These are phyloP conservation scores for Brassicogethes aeneus DNA, from an alignment of 2,888 invertebrate genomes.

Conservation along the genomic window DNA sequence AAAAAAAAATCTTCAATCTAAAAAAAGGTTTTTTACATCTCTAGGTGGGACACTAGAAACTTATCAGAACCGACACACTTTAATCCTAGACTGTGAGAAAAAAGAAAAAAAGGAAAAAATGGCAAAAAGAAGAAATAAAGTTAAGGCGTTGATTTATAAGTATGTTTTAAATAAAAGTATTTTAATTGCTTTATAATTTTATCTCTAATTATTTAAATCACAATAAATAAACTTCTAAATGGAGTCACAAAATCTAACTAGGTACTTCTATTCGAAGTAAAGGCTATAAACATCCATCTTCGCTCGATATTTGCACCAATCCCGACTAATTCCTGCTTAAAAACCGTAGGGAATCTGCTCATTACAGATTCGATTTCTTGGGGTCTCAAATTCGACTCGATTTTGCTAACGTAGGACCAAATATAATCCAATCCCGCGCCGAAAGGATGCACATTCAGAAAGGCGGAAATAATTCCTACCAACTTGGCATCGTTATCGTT, in stretches of 20 bases:
- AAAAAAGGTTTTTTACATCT: too few relatives aligned
- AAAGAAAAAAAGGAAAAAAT: conserved; percentile 48
- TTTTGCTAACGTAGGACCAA: conserved; percentile 80
- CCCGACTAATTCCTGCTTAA: conserved; percentile 67
- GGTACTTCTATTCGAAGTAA: conserved; percentile 30
- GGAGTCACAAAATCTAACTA: too few relatives aligned
- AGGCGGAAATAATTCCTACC: conserved; percentile 82
- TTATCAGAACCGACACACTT: conserved; percentile 55
- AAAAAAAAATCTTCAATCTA: too few relatives aligned
- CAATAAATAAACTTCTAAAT: too few relatives aligned
- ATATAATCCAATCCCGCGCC: conserved; percentile 87
- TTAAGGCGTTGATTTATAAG: background rate
- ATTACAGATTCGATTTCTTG: conserved; percentile 71
- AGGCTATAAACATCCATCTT: conserved; percentile 80
- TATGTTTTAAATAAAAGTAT: too few relatives aligned
- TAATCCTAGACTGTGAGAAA: conserved; percentile 60
- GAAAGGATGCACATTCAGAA: conserved; percentile 86
- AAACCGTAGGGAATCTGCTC: conserved; percentile 69
- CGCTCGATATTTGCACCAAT: conserved; percentile 80
- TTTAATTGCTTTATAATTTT: too few relatives aligned
- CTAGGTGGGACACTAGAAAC: conserved; percentile 74
- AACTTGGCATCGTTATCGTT: conserved; percentile 61
- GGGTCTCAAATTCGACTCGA: conserved; percentile 62
- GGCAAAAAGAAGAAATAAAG: conserved; percentile 1
- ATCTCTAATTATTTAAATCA: too few relatives aligned